Conservation (phyloP, 2,888 invertebrate genomes). For the Drosophila pseudotalamancana region DNA sequence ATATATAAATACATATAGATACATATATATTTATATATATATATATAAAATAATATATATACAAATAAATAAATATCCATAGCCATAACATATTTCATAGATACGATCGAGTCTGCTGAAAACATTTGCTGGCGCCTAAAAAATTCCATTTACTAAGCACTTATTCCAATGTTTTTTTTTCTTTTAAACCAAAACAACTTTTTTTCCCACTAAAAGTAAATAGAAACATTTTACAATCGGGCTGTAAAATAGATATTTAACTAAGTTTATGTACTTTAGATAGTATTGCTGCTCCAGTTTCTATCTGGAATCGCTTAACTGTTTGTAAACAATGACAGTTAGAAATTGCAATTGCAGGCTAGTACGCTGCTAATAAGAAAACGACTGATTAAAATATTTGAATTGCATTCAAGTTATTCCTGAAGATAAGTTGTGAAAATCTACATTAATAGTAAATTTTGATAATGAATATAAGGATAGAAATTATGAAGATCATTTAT, state of each 20-base stretch:
- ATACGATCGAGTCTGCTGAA: slow-evolving; percentile 18
- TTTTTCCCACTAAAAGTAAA: neutral
- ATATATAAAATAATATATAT: no score
- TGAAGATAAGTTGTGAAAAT: no score
- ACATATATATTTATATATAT: slow-evolving; percentile 39
- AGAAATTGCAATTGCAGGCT: neutral
- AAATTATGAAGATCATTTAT: no score
- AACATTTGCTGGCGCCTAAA: slow-evolving; percentile 20
- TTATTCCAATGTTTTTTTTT: neutral
- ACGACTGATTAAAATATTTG: neutral
- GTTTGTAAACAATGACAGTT: neutral
- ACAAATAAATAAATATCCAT: slow-evolving; percentile 22
- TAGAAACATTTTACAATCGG: slow-evolving; percentile 9
- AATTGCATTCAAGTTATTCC: no score
- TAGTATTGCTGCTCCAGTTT: slow-evolving; percentile 21
- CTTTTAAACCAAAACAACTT: neutral
- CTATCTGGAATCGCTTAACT: neutral
- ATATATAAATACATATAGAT: slow-evolving; percentile 24
- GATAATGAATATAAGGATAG: no score
- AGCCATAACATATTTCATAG: slow-evolving; percentile 43
- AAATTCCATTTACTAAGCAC: slow-evolving; percentile 9
- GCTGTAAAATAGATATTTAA: neutral
- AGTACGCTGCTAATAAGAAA: neutral
- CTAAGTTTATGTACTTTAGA: slow-evolving; percentile 27
- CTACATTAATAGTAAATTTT: no score